Base-by-base conservation (phyloP, 1,140 invertebrate species). In the Tribolium madens region DNA sequence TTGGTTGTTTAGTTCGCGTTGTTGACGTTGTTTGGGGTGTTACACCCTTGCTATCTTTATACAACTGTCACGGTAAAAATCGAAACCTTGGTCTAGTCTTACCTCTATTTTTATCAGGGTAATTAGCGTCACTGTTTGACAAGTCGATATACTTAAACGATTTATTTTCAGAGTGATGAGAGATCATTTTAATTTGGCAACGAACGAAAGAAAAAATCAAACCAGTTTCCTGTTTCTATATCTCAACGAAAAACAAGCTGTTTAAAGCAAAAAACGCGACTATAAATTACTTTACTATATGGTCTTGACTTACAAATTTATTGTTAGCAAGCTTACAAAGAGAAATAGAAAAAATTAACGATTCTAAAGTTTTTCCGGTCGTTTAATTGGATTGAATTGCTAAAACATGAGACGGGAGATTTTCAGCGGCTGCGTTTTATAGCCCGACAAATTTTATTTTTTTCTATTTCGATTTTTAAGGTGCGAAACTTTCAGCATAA, bases 341-440 rank as follows among this genome's bases (percentile, higher is more conserved):
- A 75, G 78, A 76, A 64, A 64, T 64, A 78, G 70, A 76, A 84
- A 83, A 83, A 84, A 83, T 83, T 84, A 84, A 83, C 83, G 83
- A 82, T 83, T 82, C 76, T 76, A 60, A 81, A 82, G 80, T 84
- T 84, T 82, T 83, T 83, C 81, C 81, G 81, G 80, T 80, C 79
- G 80, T 82, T 83, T 84, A 83, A 84, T 83, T 84, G 81, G 80
- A 82, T 81, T 79, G 82, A 82, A 82, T 83, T 76, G 80, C 82
- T 72, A 78, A 82, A 84, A 84, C 79, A 77, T 72, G 78, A 73
- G 79, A 75, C 75, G 75, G 73, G 73, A 70, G 76, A 80, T 77
- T 79, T 77, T 71, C 17, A 79, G 81, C 83, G 81, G 83, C 83
- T 84, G 83, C 81, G 78, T 83, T 84, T 84, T 84, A 84, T 84